Conservation (phyloP, 2,888 invertebrate genomes). For the Euzetes globulus region DNA sequence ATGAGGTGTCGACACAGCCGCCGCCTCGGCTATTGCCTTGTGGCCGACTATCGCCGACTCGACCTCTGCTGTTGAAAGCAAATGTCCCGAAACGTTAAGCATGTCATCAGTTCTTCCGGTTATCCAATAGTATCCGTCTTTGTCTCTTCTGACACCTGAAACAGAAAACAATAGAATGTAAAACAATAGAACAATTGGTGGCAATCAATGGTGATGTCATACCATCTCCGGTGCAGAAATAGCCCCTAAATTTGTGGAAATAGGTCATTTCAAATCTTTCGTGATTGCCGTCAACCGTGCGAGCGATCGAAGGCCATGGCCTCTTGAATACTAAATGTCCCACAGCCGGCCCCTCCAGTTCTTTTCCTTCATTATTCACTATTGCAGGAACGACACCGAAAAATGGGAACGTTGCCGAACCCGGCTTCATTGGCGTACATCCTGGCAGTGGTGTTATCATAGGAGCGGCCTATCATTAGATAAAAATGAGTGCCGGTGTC, state of each 20-base stretch:
- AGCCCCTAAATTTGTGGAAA: slow-evolving; percentile 84
- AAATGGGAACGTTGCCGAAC: slow-evolving; percentile 88
- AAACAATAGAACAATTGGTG: background rate
- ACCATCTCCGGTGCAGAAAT: slow-evolving; percentile 98
- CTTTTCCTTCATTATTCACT: slow-evolving; percentile 75
- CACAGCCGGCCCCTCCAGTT: slow-evolving; percentile 78
- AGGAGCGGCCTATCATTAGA: slow-evolving; percentile 66
- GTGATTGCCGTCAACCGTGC: slow-evolving; percentile 85
- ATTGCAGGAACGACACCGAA: slow-evolving; percentile 87
- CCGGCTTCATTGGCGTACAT: slow-evolving; percentile 93
- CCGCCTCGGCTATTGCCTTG: slow-evolving; percentile 74
- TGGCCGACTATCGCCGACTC: slow-evolving; percentile 53
- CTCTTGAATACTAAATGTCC: slow-evolving; percentile 84
- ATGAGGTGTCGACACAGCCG: slow-evolving; percentile 91
- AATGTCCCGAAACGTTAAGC: slow-evolving; percentile 95
- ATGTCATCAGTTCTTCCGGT: slow-evolving; percentile 97
- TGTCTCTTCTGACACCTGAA: slow-evolving; percentile 76
- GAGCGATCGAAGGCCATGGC: slow-evolving; percentile 99
- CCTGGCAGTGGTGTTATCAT: slow-evolving; percentile 92
- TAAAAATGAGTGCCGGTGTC: background rate
- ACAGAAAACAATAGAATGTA: background rate
- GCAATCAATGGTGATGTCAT: slow-evolving; percentile 38
- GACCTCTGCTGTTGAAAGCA: slow-evolving; percentile 90
- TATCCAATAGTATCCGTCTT: slow-evolving; percentile 91
- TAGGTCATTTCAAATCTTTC: slow-evolving; percentile 77